Conservation (phyloP, 2,797 vertebrate genomes). For the Adrianichthys oophorus region DNA sequence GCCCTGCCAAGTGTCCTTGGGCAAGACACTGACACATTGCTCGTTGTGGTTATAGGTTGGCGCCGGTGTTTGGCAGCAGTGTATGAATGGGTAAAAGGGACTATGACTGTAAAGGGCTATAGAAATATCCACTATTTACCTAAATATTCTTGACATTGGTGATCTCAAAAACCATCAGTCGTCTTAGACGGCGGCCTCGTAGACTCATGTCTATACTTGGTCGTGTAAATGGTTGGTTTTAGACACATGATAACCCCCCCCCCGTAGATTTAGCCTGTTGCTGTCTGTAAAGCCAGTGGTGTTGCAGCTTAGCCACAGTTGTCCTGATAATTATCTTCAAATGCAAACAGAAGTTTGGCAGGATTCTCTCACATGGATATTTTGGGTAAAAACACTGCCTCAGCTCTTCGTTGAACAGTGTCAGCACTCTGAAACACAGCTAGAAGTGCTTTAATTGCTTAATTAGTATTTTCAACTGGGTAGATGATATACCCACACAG, state of each 20-base stretch:
- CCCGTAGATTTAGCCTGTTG: background rate
- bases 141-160: no score
- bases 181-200: background rate
- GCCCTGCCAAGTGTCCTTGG: no score
- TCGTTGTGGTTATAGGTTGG: no score
- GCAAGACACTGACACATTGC: no score
- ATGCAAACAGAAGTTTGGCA: background rate
- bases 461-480: conserved; percentile 35
- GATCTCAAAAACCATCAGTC: background rate
- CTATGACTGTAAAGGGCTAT: no score
- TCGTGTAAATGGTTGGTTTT: conserved; percentile 6
- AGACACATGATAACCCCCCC: background rate
- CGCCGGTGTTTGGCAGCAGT: no score
- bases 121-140: no score
- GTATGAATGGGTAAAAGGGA: no score
- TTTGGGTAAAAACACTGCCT: conserved; percentile 7
- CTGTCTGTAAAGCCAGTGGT: background rate
- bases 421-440: conserved; percentile 7
- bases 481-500: conserved; percentile 2
- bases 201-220: background rate
- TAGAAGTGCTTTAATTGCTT: conserved; percentile 6
- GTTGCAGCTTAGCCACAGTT: background rate
- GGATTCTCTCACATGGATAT: background rate
- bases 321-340: conserved; percentile 1
- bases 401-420: background rate